phyloP scores from a whole-genome alignment of 2,797 vertebrate genomes.

The Hylomyscus alleni region DNA sequence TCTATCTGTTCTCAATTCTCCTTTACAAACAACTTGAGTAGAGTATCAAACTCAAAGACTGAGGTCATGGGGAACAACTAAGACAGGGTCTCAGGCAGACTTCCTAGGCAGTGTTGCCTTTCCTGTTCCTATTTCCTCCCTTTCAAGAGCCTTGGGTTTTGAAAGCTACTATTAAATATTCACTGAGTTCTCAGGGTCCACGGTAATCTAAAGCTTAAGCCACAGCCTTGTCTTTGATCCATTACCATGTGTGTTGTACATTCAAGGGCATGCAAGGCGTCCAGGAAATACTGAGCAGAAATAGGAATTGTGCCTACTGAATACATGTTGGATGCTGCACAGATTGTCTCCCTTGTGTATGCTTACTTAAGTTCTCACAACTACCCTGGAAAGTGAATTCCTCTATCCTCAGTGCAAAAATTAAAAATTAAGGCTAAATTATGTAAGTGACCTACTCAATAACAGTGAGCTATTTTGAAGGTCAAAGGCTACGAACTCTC shows the following conservation, averaged over 20 bases:
- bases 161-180: slow-evolving; percentile 14
- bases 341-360: neutral
- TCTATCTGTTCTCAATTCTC: neutral
- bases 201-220: neutral
- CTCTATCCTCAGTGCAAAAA: neutral
- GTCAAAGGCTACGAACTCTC: neutral
- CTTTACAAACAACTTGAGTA: slow-evolving; percentile 18
- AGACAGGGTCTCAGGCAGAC: neutral
- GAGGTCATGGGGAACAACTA: neutral
- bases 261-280: neutral
- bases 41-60: slow-evolving; percentile 14
- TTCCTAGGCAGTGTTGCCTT: neutral
- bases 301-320: neutral
- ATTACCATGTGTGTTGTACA: neutral
- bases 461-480: neutral
- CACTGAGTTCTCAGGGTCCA: neutral
- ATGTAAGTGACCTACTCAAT: neutral
- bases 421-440: neutral
- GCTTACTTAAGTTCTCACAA: neutral
- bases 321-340: neutral
- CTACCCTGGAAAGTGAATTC: neutral
- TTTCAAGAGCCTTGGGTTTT: neutral
- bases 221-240: neutral
- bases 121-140: slow-evolving; percentile 9
- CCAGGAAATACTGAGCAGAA: neutral